Conservation (phyloP, 2,797 vertebrate genomes). For the Spinus olivaceus region DNA sequence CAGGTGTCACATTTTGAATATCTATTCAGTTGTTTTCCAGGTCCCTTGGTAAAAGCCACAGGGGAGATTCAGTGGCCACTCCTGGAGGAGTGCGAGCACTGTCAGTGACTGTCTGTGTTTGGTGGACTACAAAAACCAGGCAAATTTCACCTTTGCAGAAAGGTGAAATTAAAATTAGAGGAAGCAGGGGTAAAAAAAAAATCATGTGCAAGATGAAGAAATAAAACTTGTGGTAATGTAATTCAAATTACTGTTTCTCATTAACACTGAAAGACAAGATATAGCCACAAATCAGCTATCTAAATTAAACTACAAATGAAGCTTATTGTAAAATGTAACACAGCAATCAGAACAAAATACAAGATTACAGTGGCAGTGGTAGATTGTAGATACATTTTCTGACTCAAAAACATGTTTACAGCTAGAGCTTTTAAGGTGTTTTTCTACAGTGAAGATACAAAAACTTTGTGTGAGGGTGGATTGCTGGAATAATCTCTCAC, state of each 20-base stretch:
- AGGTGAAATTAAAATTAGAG: background rate
- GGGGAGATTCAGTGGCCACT: background rate
- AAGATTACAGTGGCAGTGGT: background rate
- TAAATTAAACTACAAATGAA: constrained; percentile 58
- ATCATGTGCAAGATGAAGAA: background rate
- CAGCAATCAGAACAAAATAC: background rate
- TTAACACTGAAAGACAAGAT: constrained; percentile 21
- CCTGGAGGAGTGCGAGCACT: background rate
- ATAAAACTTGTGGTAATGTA: background rate
- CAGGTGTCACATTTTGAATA: background rate
- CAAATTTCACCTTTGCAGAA: background rate
- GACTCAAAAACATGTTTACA: background rate
- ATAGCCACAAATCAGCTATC: background rate
- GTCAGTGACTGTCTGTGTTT: background rate
- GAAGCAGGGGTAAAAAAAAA: background rate
- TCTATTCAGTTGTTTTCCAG: background rate
- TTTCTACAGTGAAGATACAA: background rate
- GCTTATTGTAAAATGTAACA: constrained; percentile 32
- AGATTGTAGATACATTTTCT: background rate
- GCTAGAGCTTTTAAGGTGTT: background rate
- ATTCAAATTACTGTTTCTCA: constrained; percentile 4
- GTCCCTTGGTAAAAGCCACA: background rate
- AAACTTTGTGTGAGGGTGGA: background rate
- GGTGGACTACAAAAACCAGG: background rate
- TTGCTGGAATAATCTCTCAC: background rate